Evolutionary conservation across 2,113 vertebrate genomes (phyloP), one percentile per base, ranked within the genome.

Genomic region (Hemiscyllium ocellatum): DNA sequence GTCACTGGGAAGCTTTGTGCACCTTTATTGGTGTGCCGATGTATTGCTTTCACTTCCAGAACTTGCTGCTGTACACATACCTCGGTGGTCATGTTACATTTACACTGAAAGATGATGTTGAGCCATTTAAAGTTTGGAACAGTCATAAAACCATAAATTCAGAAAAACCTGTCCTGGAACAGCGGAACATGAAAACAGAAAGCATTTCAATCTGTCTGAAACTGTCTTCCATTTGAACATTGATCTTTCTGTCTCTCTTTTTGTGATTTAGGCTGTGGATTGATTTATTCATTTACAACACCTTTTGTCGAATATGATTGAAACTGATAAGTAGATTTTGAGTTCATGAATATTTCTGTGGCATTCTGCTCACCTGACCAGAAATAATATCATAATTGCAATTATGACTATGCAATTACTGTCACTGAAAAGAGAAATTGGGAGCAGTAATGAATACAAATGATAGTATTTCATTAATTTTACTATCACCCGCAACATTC

Each of bases 341-440:
- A 93, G 33, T 68, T 17, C 19, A 83, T 83, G 37, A 42, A 15
- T 68, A 68, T 93, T 93, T 93, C 61, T 93, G 61, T 93, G 61
- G 61, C 6, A 68, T 17, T 20, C 61, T 61, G 89, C 89, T 66
- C 65, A 19, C 61, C 6, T 93, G 17, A 68, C n/a, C 87, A 65
- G 56, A 91, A 91, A 65, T 90, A 90, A 90, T 91, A n/a, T 37
- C n/a, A 37, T 91, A 93, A 93, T 37, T 37, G 17, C n/a, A 33
- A 91, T 91, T 66, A 19, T 47, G 42, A 47, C 42, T 47, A 47
- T 47, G 42, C 42, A 47, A 47, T 0, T 68, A 65, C 17, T 42
- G 56, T n/a, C 29, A 91, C 61, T 65, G 33, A 91, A 91, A 65
- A 4, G 89, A 15, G 56, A n/a, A 66, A 91, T 22, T 65, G 56